Base-by-base conservation (phyloP, 2,113 vertebrate species). In the Burhinus oedicnemus region DNA sequence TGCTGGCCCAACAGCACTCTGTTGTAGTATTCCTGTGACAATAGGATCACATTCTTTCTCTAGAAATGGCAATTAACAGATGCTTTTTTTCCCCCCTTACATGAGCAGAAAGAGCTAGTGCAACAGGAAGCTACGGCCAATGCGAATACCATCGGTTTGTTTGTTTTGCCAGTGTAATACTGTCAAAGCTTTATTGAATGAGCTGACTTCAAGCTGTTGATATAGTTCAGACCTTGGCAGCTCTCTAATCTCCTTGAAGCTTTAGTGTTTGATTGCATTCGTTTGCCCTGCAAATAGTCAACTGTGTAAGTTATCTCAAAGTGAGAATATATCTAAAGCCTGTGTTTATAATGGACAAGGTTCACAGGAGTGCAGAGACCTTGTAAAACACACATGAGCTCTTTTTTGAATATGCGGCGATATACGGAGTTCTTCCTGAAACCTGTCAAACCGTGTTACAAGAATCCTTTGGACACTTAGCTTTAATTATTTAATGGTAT, bases 251-350 rank as follows among this genome's bases (percentile, higher is more conserved):
- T 98, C 97, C 97, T 97, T 90, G 97, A 98, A 97, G 97, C 98
- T 97, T 97, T 95, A 95, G 93, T 95, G 95, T 98, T 97, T 98
- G 98, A 98, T 98, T 98, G 97, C 93, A 83, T 98, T 98, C 64
- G 72, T 97, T 98, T 98, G 97, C 98, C 98, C 98, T 98, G 97
- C 96, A 97, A 97, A 98, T 97, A 98, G 98, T 98, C 98, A 98
- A 93, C 69, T 79, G 95, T 96, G 93, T 97, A 97, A 97, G 97
- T 98, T 98, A 98, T 97, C 96, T 97, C 85, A 45, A 97, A 98
- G 98, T 96, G 97, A 97, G 97, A 98, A 96, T 97, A 92, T 96
- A 96, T 96, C 97, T 96, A 83, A 96, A 97, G 95, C 92, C 87
- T 76, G 79, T 97, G 68, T 98, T 98, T 98, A 87, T 97, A 97